These are phyloP conservation scores for Synanthedon vespiformis DNA, from an alignment of 2,888 invertebrate species.

Conservation along the genomic window DNA sequence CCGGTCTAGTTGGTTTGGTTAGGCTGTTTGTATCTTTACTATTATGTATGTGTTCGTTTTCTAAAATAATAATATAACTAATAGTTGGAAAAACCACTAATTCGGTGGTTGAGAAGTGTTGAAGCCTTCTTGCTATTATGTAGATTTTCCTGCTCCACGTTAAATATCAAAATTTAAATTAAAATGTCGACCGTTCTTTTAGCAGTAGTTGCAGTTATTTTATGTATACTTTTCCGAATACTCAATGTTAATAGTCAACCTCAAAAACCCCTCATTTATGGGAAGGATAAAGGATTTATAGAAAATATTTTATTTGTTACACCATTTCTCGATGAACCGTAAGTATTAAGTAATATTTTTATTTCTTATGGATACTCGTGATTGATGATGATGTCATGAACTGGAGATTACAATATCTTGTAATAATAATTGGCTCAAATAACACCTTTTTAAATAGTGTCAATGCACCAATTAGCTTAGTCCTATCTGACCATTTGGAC, in stretches of 20 bases:
- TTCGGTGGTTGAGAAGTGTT: neutral
- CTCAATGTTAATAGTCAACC: conserved; percentile 87
- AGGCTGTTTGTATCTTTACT: no score
- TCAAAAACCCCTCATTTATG: conserved; percentile 81
- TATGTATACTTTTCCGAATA: conserved; percentile 86
- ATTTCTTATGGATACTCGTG: neutral
- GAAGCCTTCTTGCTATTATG: conserved; percentile 36
- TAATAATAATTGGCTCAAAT: no score
- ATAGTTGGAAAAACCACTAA: neutral
- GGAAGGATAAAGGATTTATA: conserved; percentile 81
- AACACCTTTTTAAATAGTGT: no score
- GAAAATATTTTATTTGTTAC: conserved; percentile 84
- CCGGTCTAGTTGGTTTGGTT: no score
- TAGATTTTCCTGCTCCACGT: conserved; percentile 21
- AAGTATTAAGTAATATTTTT: conserved; percentile 67
- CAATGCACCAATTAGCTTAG: no score
- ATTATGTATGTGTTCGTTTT: no score
- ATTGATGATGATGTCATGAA: neutral
- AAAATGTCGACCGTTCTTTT: conserved; percentile 85
- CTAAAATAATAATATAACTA: no score
- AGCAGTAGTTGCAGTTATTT: conserved; percentile 83
- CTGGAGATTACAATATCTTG: no score
- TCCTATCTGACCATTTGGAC: no score
- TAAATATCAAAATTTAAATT: neutral
- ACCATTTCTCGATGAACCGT: conserved; percentile 85